Evolutionary conservation across 2,888 invertebrate genomes (phyloP), one percentile per base, ranked within the genome.

Genomic region (Athetis lepigone): DNA sequence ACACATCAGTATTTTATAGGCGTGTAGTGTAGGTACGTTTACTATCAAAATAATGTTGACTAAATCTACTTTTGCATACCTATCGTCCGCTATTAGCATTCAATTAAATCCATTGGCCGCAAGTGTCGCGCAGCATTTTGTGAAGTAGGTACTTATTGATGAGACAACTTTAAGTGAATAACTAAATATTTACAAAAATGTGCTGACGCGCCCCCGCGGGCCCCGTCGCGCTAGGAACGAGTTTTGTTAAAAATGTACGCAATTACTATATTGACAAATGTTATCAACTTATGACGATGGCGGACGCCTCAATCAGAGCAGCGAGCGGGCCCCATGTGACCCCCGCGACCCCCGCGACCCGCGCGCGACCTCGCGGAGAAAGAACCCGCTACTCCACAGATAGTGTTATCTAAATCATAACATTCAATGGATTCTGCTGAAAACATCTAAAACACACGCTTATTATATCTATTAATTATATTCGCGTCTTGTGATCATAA

Each of bases 371-470:
- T 58, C 59, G 47, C 23, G 49, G 70, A 75, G 72, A 78, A 80
- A 78, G 71, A 68, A 68, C 21, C 51, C 36, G 43, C 18, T 33
- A 52, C 50, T 66, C 62, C 82, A 85, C 81, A 78, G 80, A 85
- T 83, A 80, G 64, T 62, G 66, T 75, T 80, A 83, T 85, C 84
- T 61, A 42, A 57, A 72, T 19, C 61, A 58, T 52, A 49, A 37
- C 49, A 64, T 59, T 57, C 49, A 56, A 79, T 57, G 49, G 51
- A 79, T 47, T 54, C 37, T 36, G 27, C 56, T 76, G 54, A 60
- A 76, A 73, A 58, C 55, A 75, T 75, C 60, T 23, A 42, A 36
- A 23, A 33, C 16, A 19, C 8, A 27, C 16, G 29, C 11, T n/a
- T 18, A 18, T 33, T 7, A 21, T 39, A 5, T 11, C 7, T 18